Percentiles rank a stretch among this genome's conserved stretches.
Evolutionary conservation across 2,113 vertebrate genomes (phyloP).

Genomic region (Laticauda laticaudata): DNA sequence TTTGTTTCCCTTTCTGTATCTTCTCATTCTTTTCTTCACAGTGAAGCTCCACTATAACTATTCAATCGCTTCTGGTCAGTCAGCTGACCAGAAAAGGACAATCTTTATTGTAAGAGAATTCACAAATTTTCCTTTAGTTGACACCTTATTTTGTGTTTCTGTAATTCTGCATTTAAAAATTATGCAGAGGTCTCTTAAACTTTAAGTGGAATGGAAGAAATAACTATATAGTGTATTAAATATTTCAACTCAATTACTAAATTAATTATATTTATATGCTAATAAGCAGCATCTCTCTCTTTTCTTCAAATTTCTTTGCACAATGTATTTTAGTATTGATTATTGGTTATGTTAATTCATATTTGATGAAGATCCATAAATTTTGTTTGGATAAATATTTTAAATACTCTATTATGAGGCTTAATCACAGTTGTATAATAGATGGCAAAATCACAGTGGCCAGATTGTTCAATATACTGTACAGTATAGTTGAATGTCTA

Average conservation of each 20-base stretch:
- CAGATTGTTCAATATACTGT: constrained; percentile 48
- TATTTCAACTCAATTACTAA: constrained; percentile 62
- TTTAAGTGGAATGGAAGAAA: constrained; percentile 27
- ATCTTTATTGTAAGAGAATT: not conserved
- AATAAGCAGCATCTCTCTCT: constrained; percentile 50
- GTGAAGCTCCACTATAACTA: not conserved
- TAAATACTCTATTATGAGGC: constrained; percentile 62
- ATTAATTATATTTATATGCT: constrained; percentile 60
- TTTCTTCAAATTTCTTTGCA: constrained; percentile 61
- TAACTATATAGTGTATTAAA: constrained; percentile 39
- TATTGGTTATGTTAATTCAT: constrained; percentile 54
- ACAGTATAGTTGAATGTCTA: constrained; percentile 2
- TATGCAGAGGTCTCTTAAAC: constrained; percentile 38
- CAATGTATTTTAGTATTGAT: constrained; percentile 59
- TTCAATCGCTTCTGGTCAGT: not conserved
- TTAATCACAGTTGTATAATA: constrained; percentile 60
- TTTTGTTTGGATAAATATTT: constrained; percentile 65
- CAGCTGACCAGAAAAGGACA: no score
- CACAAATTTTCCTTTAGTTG: not conserved
- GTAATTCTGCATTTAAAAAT: not conserved
- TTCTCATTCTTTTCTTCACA: not conserved
- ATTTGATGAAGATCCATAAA: constrained; percentile 58
- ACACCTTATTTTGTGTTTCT: not conserved
- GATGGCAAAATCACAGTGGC: constrained; percentile 53
- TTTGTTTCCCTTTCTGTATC: not conserved